These are phyloP conservation scores for Eolophus roseicapilla DNA, from an alignment of 2,113 vertebrate genomes.

Conservation along the genomic window DNA sequence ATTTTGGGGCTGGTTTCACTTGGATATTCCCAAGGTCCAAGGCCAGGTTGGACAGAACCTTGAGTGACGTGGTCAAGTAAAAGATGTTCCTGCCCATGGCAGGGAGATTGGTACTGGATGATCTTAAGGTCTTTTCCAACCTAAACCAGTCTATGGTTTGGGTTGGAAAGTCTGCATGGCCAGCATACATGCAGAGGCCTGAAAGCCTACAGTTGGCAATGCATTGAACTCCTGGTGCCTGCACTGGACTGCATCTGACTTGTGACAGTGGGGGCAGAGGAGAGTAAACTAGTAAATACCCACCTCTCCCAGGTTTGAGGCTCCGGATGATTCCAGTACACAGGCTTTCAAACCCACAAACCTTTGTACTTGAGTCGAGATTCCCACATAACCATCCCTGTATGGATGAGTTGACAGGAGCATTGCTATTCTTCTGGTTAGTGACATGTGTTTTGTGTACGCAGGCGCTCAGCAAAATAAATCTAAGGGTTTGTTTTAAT, in stretches of 20 bases:
- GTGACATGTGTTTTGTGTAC: neutral
- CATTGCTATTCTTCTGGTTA: neutral
- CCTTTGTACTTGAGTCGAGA: neutral
- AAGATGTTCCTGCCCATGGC: neutral
- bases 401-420: neutral
- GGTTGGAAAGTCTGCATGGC: neutral
- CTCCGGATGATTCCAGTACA: neutral
- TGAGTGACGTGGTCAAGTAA: neutral
- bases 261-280: neutral
- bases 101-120: neutral
- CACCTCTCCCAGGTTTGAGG: neutral
- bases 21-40: neutral
- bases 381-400: neutral
- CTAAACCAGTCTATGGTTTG: neutral
- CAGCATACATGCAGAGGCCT: accelerated
- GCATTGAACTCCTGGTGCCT: accelerated
- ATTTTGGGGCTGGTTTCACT: neutral
- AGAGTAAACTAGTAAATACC: neutral
- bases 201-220: accelerated
- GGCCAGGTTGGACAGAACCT: neutral
- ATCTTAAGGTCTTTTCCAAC: neutral
- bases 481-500: neutral
- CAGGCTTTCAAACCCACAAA: neutral
- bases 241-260: neutral
- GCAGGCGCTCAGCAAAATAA: neutral